Percentiles rank a stretch among this genome's conserved stretches.
These are phyloP conservation scores for Enteromius anoplus DNA, from an alignment of 2,797 vertebrate species.

Conservation along the genomic window DNA sequence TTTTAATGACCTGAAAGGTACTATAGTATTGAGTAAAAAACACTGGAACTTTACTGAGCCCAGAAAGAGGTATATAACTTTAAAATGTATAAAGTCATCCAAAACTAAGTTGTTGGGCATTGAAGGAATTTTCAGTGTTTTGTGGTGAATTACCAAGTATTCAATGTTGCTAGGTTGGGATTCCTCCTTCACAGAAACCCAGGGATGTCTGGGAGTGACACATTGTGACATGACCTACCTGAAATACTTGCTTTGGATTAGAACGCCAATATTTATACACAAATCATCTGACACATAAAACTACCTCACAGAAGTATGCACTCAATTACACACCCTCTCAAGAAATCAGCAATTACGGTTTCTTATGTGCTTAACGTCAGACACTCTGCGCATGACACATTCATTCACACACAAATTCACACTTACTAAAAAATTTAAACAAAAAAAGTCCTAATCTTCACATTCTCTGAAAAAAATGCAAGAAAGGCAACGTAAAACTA, in stretches of 20 bases:
- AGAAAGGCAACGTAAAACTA: conserved; percentile 43
- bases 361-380: conserved; percentile 29
- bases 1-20: not conserved
- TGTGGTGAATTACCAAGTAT: conserved; percentile 4
- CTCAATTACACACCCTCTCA: conserved; percentile 27
- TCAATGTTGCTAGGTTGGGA: conserved; percentile 5
- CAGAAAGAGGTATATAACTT: not conserved
- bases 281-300: conserved; percentile 34
- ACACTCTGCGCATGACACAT: not conserved
- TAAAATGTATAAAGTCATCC: not conserved
- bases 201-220: conserved; percentile 25
- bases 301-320: conserved; percentile 32
- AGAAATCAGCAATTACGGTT: not conserved
- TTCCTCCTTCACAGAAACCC: conserved; percentile 1
- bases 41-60: conserved; percentile 7
- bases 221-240: conserved; percentile 4
- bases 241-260: conserved; percentile 40
- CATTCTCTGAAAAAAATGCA: conserved; percentile 50
- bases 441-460: conserved; percentile 49
- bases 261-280: conserved; percentile 36
- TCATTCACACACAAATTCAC: conserved; percentile 18
- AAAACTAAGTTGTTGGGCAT: not conserved
- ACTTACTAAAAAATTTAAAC: conserved; percentile 50
- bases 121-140: not conserved
- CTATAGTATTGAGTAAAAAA: conserved; percentile 7